Percentiles rank a stretch among this genome's conserved stretches.
Conservation (phyloP, 1,140 invertebrate genomes). For the Apis florea region DNA sequence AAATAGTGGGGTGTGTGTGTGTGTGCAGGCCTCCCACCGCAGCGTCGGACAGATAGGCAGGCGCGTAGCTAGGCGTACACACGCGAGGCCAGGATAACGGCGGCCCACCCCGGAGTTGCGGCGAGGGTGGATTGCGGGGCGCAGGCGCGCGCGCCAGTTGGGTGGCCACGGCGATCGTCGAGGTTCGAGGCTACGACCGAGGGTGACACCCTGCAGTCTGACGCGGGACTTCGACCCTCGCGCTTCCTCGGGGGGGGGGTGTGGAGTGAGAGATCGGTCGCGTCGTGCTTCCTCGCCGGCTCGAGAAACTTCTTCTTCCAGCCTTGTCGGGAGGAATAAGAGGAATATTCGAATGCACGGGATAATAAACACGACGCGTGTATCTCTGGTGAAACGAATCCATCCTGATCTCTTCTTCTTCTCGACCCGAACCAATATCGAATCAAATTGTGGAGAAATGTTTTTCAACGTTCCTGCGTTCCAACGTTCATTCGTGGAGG, state of each 20-base stretch:
- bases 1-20: constrained; percentile 21
- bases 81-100: neutral
- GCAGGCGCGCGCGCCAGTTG: constrained; percentile 36
- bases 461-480: no score
- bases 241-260: constrained; percentile 43
- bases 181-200: constrained; percentile 70
- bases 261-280: neutral
- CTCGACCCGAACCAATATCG: no score
- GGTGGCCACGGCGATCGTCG: constrained; percentile 63
- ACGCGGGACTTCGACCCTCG: constrained; percentile 74
- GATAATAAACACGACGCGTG: no score
- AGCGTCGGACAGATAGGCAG: neutral
- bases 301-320: no score
- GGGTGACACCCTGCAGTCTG: constrained; percentile 80
- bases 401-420: no score
- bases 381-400: no score
- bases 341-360: no score
- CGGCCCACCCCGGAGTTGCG: constrained; percentile 22
- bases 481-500: no score
- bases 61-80: constrained; percentile 10
- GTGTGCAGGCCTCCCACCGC: neutral
- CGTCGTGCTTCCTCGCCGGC: neutral
- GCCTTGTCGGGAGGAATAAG: no score
- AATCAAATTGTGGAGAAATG: no score
- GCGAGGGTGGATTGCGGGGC: constrained; percentile 56